These are phyloP conservation scores for Phalacrocorax pelagicus DNA, from an alignment of 2,113 vertebrate genomes.

Conservation along the genomic window DNA sequence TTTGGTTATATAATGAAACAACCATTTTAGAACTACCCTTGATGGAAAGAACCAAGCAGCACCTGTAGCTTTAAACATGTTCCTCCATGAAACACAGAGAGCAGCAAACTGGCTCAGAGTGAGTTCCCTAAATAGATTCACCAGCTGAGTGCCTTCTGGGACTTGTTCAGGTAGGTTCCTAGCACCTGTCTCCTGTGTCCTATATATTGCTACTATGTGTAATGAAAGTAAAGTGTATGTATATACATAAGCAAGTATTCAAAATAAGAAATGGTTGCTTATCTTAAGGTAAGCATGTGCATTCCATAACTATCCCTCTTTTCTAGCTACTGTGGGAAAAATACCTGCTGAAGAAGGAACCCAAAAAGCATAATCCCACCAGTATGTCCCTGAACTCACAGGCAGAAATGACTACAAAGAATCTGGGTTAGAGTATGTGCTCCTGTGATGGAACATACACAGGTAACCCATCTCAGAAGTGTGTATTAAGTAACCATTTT, in stretches of 20 bases:
- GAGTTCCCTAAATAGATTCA: neutral
- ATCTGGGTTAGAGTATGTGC: neutral
- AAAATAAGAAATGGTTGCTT: neutral
- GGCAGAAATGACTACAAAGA: neutral
- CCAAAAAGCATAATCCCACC: neutral
- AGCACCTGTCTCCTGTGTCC: neutral
- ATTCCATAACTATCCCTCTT: neutral
- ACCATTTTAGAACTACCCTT: neutral
- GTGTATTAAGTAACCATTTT: neutral
- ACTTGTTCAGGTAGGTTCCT: neutral
- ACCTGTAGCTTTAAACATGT: neutral
- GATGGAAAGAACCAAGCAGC: neutral
- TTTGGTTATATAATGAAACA: neutral
- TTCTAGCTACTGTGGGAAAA: neutral
- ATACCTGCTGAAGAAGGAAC: neutral
- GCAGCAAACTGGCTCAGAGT: neutral
- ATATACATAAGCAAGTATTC: neutral
- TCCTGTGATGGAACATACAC: neutral
- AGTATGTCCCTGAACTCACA: neutral
- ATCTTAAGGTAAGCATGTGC: neutral
- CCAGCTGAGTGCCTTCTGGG: neutral
- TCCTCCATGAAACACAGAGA: neutral
- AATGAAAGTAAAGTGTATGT: neutral
- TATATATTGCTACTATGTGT: neutral
- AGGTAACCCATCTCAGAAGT: neutral